Base-by-base conservation (phyloP, 1,140 invertebrate genomes). In the Euwallacea similis region DNA sequence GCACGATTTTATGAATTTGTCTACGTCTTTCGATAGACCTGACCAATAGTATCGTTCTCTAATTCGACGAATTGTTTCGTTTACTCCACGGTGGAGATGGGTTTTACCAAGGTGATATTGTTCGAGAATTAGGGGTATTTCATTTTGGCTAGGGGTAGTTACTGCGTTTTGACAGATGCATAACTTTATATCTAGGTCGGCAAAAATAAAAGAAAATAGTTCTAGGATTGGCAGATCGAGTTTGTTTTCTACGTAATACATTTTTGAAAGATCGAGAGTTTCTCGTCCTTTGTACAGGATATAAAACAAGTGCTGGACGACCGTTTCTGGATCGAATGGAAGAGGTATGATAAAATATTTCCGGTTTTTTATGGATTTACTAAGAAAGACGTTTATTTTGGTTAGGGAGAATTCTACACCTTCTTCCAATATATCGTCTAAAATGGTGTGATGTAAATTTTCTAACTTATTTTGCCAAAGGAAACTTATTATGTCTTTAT, bases 401-500 rank as follows among this genome's bases (percentile, higher is more conserved):
- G 13, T 3, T 46, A 47, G 11, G 15, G 6, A 8, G 56, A 54
- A 72, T 2, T 71, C 33, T 3, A 42, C 7, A 15, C 33, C 44
- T 66, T 61, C 63, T 66, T 72, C 70, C 2, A 66, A 66, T 9
- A 72, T 21, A 60, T 67, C 53, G 16, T 56, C 42, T 6, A 72
- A 62, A n/a, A 73, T 73, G 64, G 56, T 65, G 6, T 73, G 7
- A 21, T 73, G 66, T 42, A 73, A 7, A 44, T 69, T 61, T 59
- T 68, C 15, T 7, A 69, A 7, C 50, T 73, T 73, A 16, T 72
- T 72, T 58, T 72, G 58, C 41, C 50, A 42, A 13, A 72, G 63
- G 54, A 72, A 54, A 7, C 58, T 68, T 7, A 63, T n/a, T 47
- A 72, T 68, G 44, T 72, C 68, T 64, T 72, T 67, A 44, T 72